phyloP scores from a whole-genome alignment of 1,140 invertebrate species.

The Heliconius melpomene region DNA sequence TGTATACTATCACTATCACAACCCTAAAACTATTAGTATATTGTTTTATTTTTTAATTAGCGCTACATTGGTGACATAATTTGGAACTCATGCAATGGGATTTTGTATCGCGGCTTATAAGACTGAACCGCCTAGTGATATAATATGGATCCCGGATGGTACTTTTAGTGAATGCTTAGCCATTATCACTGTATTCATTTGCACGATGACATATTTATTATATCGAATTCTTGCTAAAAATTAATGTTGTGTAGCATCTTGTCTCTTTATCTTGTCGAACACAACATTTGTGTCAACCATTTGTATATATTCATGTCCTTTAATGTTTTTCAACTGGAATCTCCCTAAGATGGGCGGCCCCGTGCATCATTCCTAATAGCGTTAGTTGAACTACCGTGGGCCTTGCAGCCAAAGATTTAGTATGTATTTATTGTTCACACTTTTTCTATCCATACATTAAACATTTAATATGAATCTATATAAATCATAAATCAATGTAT shows the following conservation, averaged over 20 bases:
- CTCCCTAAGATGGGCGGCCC: constrained; percentile 14
- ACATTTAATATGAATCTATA: constrained; percentile 20
- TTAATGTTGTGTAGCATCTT: background rate
- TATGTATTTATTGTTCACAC: constrained; percentile 23
- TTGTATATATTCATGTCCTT: background rate
- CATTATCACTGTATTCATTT: background rate
- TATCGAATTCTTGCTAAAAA: no score
- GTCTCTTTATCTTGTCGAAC: background rate
- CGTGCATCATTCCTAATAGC: constrained; percentile 19
- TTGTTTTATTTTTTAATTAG: background rate
- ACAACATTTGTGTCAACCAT: background rate
- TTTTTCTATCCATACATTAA: background rate
- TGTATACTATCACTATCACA: background rate
- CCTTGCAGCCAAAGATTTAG: constrained; percentile 35
- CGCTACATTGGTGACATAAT: background rate
- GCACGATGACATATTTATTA: background rate
- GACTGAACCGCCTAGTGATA: constrained; percentile 22
- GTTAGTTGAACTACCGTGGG: constrained; percentile 20
- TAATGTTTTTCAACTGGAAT: constrained; percentile 8
- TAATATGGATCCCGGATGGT: constrained; percentile 28
- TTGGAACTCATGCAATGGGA: background rate
- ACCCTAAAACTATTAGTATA: background rate
- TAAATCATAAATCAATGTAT: constrained; percentile 19
- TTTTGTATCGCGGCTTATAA: constrained; percentile 14
- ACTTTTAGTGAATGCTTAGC: constrained; percentile 10